Evolutionary conservation across 2,888 invertebrate species (phyloP).

Genomic region (Drosophila trichaetosa): DNA sequence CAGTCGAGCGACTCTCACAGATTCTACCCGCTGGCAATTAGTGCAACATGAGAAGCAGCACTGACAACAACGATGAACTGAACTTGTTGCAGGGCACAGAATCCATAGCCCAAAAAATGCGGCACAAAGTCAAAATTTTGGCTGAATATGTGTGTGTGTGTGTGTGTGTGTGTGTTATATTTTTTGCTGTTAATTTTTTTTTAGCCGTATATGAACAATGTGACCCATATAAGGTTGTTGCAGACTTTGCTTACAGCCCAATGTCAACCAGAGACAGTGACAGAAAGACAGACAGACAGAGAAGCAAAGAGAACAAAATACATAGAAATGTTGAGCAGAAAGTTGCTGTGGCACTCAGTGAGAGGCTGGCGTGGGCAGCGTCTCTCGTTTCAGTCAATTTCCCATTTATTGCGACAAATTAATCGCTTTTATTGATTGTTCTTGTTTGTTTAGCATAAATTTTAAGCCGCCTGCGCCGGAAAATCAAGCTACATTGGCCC

Average conservation of each 20-base stretch:
- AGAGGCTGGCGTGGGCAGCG: slow-evolving; percentile 4
- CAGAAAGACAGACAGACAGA: background rate
- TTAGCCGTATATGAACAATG: slow-evolving; percentile 7
- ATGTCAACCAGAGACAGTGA: slow-evolving; percentile 8
- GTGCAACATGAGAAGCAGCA: slow-evolving; percentile 18
- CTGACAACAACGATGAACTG: background rate
- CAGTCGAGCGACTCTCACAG: background rate
- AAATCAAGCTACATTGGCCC: slow-evolving; percentile 13
- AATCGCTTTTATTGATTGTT: slow-evolving; percentile 69
- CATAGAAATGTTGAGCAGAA: slow-evolving; percentile 9
- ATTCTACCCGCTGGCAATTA: slow-evolving; percentile 20
- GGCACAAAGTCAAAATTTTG: slow-evolving; percentile 5
- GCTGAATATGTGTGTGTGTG: background rate
- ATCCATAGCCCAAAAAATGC: slow-evolving; percentile 5
- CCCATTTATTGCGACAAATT: slow-evolving; percentile 50
- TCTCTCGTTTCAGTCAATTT: slow-evolving; percentile 28
- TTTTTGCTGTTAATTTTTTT: background rate
- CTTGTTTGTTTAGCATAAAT: slow-evolving; percentile 54
- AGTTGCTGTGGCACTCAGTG: background rate
- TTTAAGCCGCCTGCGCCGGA: slow-evolving; percentile 42
- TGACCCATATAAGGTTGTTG: slow-evolving; percentile 51
- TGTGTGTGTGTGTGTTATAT: background rate
- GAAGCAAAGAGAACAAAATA: background rate
- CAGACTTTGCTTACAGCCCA: slow-evolving; percentile 19
- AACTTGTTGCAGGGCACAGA: slow-evolving; percentile 68